Evolutionary conservation across 1,140 invertebrate genomes (phyloP), one percentile per base, ranked within the genome.

Genomic region (Megathymus violae): DNA sequence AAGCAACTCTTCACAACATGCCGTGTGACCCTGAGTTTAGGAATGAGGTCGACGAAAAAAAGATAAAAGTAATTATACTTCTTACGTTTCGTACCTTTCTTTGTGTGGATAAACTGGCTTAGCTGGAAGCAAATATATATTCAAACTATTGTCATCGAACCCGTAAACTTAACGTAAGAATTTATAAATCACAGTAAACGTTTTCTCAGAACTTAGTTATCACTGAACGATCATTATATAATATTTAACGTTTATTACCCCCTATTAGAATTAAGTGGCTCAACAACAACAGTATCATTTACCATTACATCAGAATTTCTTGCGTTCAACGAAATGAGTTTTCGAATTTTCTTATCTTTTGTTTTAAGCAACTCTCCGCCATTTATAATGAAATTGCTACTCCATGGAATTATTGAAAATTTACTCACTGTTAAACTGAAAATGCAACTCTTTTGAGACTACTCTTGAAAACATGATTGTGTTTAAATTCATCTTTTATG

Each of bases 171-270:
- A n/a, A n/a, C n/a, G 22, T 25, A 25, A 25, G 6, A 3, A 25
- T 25, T 25, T 25, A 3, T 3, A 25, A 25, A 25, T 25, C 22
- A 3, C 22, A 25, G 22, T 36, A 36, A 36, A 11, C n/a, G n/a
- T 36, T 36, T 36, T 36, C 34, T 1, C 10, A 36, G 27, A 31
- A 1, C 27, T 31, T 7, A 31, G 27, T 31, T 36, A 11, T 36
- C 34, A 11, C 34, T 36, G 34, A 36, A 36, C 34, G 34, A 36
- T 7, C 4, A 11, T 36, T 36, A 36, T n/a, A 36, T 11, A 36
- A 36, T 36, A 36, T 36, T 36, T 36, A 36, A 36, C 34, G 34
- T 11, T 36, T 36, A 36, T 36, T 11, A 36, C n/a, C 34, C 7
- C 10, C n/a, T 36, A 11, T 36, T 36, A 36, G 1, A 36, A n/a